These are phyloP conservation scores for Blastomussa wellsi DNA, from an alignment of 92 coral and sea anemone species.

Conservation along the genomic window DNA sequence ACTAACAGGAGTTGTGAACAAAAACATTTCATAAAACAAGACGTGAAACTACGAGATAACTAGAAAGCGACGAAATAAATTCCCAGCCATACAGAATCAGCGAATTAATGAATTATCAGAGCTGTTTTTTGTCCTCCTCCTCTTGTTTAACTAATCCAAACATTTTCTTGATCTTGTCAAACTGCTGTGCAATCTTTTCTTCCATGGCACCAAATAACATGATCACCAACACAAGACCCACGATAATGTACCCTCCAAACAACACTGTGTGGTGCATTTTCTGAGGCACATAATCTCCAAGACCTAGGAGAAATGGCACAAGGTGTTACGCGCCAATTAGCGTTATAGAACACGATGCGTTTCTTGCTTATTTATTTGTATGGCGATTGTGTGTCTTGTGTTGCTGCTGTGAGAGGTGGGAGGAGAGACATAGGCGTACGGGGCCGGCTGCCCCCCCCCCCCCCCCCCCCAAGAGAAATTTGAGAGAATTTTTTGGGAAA, in stretches of 20 bases:
- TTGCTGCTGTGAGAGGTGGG: no score
- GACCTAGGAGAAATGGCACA: slow-evolving; percentile 32
- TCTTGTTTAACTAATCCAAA: slow-evolving; percentile 42
- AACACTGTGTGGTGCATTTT: slow-evolving; percentile 64
- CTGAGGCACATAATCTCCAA: slow-evolving; percentile 75
- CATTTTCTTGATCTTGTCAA: slow-evolving; percentile 49
- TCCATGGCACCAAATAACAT: slow-evolving; percentile 77
- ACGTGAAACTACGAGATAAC: background rate
- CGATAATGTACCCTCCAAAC: slow-evolving; percentile 67
- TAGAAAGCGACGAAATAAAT: background rate
- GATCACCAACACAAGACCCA: slow-evolving; percentile 68
- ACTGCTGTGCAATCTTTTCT: slow-evolving; percentile 44
- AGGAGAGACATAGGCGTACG: no score
- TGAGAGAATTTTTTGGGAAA: no score
- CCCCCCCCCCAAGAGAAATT: no score
- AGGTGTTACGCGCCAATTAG: background rate
- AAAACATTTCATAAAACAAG: background rate
- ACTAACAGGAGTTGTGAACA: no score
- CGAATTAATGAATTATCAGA: background rate
- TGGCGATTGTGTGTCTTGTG: no score
- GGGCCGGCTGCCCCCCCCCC: no score
- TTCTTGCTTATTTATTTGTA: background rate
- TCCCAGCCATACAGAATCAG: background rate
- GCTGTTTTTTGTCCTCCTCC: background rate
- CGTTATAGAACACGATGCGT: background rate